A percentile compares a stretch with the other conserved stretches of the same genome.
These are phyloP conservation scores for Melieria omissa DNA, from an alignment of 2,888 invertebrate genomes.

Conservation along the genomic window DNA sequence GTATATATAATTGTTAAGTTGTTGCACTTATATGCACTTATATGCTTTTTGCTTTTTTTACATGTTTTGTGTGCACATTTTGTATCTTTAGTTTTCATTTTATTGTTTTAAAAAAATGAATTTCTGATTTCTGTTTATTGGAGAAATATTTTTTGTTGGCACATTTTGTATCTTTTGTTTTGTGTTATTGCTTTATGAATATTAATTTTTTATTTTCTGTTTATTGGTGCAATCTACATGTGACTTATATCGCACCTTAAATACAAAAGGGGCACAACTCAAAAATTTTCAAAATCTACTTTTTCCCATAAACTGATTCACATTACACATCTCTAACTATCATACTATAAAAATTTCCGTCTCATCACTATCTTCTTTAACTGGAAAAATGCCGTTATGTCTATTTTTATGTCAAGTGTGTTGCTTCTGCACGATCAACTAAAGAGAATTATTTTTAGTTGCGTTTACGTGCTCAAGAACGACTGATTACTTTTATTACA, in stretches of 20 bases:
- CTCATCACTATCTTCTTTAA: constrained; percentile 18
- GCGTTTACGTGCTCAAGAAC: constrained; percentile 12
- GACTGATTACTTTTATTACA: not conserved
- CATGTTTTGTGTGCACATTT: too few relatives aligned
- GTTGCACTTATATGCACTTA: too few relatives aligned
- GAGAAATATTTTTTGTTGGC: too few relatives aligned
- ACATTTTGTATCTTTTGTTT: too few relatives aligned
- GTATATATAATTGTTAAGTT: too few relatives aligned
- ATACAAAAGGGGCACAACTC: constrained; percentile 11
- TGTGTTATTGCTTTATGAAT: too few relatives aligned
- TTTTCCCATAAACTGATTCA: constrained; percentile 8
- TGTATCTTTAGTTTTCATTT: too few relatives aligned
- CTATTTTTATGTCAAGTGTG: constrained; percentile 16
- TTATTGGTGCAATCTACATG: too few relatives aligned
- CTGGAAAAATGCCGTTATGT: constrained; percentile 6
- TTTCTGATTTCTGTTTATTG: too few relatives aligned
- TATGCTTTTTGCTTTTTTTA: too few relatives aligned
- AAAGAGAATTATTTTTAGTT: constrained; percentile 22
- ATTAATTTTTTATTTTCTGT: too few relatives aligned
- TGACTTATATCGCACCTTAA: constrained; percentile 18
- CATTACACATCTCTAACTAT: constrained; percentile 22
- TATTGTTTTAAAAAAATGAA: too few relatives aligned
- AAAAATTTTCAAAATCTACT: not conserved
- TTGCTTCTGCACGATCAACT: constrained; percentile 23
- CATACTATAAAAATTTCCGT: constrained; percentile 19